A percentile compares a stretch with the other conserved stretches of the same genome.
These are phyloP conservation scores for Atrichornis clamosus DNA, from an alignment of 2,113 vertebrate species.

Conservation along the genomic window DNA sequence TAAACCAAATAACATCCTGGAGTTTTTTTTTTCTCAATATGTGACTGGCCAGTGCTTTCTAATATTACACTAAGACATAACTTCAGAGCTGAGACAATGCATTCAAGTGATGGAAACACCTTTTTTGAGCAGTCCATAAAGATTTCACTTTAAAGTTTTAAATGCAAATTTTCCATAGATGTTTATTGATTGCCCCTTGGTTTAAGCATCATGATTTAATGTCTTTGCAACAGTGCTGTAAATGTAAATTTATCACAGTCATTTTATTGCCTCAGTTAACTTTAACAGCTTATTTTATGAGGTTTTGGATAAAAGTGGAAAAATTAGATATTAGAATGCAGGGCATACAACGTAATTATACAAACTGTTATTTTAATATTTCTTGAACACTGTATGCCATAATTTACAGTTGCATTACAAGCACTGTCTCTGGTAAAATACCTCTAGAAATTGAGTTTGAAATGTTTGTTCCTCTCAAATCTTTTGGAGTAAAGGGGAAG, in stretches of 20 bases:
- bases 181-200: slow-evolving; percentile 1
- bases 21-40: not conserved
- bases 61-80: not conserved
- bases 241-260: slow-evolving; percentile 31
- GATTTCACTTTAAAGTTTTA: not conserved
- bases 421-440: not conserved
- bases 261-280: slow-evolving; percentile 17
- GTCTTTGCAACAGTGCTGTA: not conserved
- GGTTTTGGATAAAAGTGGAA: slow-evolving; percentile 7
- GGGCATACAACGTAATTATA: not conserved
- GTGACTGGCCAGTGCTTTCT: not conserved
- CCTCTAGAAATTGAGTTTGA: not conserved
- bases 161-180: not conserved
- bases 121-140: not conserved
- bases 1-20: not conserved
- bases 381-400: not conserved
- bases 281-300: slow-evolving; percentile 37
- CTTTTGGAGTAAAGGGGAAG: not conserved
- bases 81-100: not conserved
- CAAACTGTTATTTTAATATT: slow-evolving; percentile 34
- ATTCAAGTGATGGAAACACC: not conserved
- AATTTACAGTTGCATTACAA: not conserved
- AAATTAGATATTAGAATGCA: slow-evolving; percentile 30
- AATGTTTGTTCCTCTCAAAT: not conserved
- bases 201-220: slow-evolving; percentile 29